Percentiles rank a stretch among this genome's conserved stretches.
phyloP scores from a whole-genome alignment of 2,888 invertebrate species.

The Eilema griseolum region DNA sequence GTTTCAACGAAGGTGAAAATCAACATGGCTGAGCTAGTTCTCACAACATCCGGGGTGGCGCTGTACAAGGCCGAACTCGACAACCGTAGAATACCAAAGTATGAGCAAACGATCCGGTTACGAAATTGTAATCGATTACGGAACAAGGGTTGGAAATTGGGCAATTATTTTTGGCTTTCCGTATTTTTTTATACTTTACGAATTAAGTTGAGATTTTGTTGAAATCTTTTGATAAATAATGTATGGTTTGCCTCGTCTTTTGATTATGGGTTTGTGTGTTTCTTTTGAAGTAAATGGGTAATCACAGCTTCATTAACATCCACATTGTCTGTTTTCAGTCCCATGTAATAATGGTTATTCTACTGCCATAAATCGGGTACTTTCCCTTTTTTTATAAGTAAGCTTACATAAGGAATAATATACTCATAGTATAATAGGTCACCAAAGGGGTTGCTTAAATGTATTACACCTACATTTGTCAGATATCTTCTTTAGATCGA shows the following conservation, averaged over 20 bases:
- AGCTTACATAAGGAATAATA: no score
- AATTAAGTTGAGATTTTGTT: conserved; percentile 15
- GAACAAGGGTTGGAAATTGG: conserved; percentile 49
- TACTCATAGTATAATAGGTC: no score
- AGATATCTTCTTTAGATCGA: neutral
- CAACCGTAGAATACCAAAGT: conserved; percentile 57
- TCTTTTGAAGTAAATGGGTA: neutral
- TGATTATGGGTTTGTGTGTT: neutral
- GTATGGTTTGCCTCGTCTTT: neutral
- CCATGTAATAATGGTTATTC: neutral
- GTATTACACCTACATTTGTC: neutral
- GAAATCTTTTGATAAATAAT: neutral
- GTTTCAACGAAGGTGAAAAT: conserved; percentile 74
- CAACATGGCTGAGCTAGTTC: conserved; percentile 55
- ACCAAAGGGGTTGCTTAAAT: neutral
- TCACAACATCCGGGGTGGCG: conserved; percentile 49
- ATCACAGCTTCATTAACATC: neutral
- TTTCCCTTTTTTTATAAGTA: neutral
- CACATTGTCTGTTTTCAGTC: neutral
- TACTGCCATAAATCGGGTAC: neutral
- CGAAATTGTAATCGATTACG: conserved; percentile 59
- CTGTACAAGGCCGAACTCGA: conserved; percentile 65
- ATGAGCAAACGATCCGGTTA: conserved; percentile 59
- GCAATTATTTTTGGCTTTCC: conserved; percentile 29
- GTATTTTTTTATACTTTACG: conserved; percentile 27